Conservation (phyloP, 2,113 vertebrate species). For the Pampusana beccarii region DNA sequence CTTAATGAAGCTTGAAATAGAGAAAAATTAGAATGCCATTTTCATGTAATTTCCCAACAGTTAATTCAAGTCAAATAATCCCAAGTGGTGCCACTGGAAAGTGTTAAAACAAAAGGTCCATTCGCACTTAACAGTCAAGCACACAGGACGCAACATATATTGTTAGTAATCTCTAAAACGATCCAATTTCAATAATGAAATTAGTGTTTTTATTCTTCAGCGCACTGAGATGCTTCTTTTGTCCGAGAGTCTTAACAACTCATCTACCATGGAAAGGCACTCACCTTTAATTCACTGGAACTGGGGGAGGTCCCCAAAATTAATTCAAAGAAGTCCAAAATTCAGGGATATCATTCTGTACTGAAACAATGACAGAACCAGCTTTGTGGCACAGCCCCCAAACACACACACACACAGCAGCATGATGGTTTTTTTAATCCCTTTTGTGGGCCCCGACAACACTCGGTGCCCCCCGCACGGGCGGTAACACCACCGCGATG, state of each 20-base stretch:
- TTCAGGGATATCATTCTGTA: not conserved
- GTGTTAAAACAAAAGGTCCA: constrained; percentile 9
- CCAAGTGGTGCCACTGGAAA: not conserved
- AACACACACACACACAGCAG: not conserved
- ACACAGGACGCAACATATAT: not conserved
- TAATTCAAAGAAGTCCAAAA: not conserved
- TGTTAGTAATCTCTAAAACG: not conserved
- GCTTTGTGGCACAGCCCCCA: no score
- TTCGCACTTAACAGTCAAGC: constrained; percentile 8
- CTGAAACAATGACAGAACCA: not conserved
- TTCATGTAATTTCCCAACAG: not conserved
- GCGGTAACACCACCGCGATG: rapidly evolving
- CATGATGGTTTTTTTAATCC: not conserved
- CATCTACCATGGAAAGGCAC: not conserved
- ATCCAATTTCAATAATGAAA: not conserved
- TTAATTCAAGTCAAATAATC: constrained; percentile 22
- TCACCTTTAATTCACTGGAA: not conserved
- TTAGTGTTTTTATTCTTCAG: not conserved
- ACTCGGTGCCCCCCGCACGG: rapidly evolving
- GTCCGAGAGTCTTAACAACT: not conserved
- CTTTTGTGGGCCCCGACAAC: rapidly evolving
- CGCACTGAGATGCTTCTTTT: not conserved
- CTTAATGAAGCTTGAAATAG: constrained; percentile 40
- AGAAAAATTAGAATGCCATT: constrained; percentile 41
- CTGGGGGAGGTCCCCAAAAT: not conserved